Evolutionary conservation across 2,113 vertebrate genomes (phyloP), one percentile per base, ranked within the genome.

Genomic region (Prunella fulvescens): DNA sequence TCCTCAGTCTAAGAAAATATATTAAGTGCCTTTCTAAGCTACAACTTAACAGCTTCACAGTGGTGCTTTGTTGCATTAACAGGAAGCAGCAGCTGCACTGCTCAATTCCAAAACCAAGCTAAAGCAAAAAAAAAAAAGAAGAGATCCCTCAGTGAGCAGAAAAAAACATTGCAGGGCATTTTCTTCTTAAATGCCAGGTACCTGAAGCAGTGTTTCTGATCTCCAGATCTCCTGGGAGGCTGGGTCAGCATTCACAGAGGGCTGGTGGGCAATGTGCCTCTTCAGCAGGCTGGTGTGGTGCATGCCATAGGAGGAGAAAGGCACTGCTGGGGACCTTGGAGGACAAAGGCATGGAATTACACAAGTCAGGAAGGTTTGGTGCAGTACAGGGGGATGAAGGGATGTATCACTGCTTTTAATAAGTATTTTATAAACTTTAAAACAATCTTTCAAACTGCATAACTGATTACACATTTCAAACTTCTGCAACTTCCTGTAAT

Each of bases 181-280:
- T 56, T 39, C 17, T 22, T 69, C 31, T 60, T 33, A 23, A 71
- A 40, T 33, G 12, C 19, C 58, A 33, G 20, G 57, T 58, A 98
- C 98, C 96, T 99, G 99, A 9, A 99, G 92, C 53, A 99, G 94
- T 0, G 99, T 99, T 88, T 99, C 99, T 1, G 99, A 98, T 33
- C 99, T 98, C 99, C 99, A 99, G 97, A 99, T 99, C 94, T 99
- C 99, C 91, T 99, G 99, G 48, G 99, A 99, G 16, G 99, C 98
- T 0, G 99, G 99, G 93, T 99, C 99, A 40, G 99, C 99, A 0
- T 99, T 99, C 57, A 99, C 99, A 0, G 99, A 99, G 5, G 99
- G 98, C 95, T 99, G 99, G 61, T 99, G 99, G 79, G 99, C 99
- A 35, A 99, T 98, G 85, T 99, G 99, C 37, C 99, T 97, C 74